phyloP scores from a whole-genome alignment of 2,113 vertebrate genomes.

The Kryptolebias marmoratus region DNA sequence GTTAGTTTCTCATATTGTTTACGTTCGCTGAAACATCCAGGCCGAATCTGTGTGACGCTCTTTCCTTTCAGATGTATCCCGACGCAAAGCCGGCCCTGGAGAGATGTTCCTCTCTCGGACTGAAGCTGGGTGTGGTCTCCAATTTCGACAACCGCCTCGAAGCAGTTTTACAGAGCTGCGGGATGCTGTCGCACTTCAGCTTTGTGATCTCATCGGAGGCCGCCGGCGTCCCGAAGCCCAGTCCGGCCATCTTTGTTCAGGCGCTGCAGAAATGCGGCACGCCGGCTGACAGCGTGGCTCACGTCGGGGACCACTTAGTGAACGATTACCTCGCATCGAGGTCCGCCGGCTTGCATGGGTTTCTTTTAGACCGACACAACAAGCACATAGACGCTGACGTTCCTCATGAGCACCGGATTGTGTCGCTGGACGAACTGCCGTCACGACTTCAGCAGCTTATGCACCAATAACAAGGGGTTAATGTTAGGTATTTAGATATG shows the following conservation, averaged over 20 bases:
- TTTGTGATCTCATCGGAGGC: slow-evolving; percentile 90
- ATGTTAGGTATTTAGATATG: no score
- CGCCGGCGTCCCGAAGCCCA: slow-evolving; percentile 85
- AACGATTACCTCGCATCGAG: slow-evolving; percentile 87
- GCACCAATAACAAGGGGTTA: slow-evolving; percentile 26
- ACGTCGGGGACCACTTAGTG: slow-evolving; percentile 87
- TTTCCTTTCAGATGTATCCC: slow-evolving; percentile 76
- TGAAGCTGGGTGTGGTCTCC: slow-evolving; percentile 87
- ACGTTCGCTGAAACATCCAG: no score
- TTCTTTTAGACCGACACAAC: slow-evolving; percentile 78
- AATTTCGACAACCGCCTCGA: slow-evolving; percentile 92
- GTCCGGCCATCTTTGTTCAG: slow-evolving; percentile 83
- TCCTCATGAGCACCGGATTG: slow-evolving; percentile 69
- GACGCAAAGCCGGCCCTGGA: slow-evolving; percentile 81
- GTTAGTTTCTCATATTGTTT: no score
- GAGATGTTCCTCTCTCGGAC: slow-evolving; percentile 79
- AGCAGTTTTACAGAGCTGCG: slow-evolving; percentile 78
- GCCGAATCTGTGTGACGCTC: neutral
- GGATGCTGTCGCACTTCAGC: slow-evolving; percentile 84
- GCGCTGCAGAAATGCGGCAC: slow-evolving; percentile 79
- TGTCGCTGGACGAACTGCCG: slow-evolving; percentile 74
- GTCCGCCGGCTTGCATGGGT: slow-evolving; percentile 85
- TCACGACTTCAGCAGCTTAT: slow-evolving; percentile 61
- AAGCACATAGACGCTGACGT: slow-evolving; percentile 37
- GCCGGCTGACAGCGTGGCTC: slow-evolving; percentile 76